A percentile compares a stretch with the other conserved stretches of the same genome.
phyloP scores from a whole-genome alignment of 2,888 invertebrate genomes.

The Xestia xanthographa region DNA sequence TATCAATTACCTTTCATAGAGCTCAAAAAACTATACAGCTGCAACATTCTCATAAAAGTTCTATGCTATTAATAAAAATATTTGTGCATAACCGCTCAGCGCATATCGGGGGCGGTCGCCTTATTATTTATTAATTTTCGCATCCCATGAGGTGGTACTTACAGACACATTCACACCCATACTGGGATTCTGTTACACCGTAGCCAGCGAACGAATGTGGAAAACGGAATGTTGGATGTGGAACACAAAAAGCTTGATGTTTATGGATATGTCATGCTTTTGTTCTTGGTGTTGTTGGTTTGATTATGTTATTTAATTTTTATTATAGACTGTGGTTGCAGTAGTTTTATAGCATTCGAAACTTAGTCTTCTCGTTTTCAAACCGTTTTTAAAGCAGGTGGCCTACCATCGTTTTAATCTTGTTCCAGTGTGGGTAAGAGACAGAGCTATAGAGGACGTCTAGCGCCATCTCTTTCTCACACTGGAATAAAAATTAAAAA shows the following conservation, averaged over 20 bases:
- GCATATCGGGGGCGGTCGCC: slow-evolving; percentile 68
- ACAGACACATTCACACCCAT: slow-evolving; percentile 84
- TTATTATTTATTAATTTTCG: slow-evolving; percentile 87
- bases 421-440: too few species aligned
- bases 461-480: too few species aligned
- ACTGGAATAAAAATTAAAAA: too few species aligned
- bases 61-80: slow-evolving; percentile 54
- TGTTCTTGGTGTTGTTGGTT: slow-evolving; percentile 10
- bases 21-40: slow-evolving; percentile 41
- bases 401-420: too few species aligned
- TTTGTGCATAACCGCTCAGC: slow-evolving; percentile 42
- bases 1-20: slow-evolving; percentile 15
- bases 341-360: neutral
- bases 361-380: neutral
- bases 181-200: slow-evolving; percentile 73
- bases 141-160: slow-evolving; percentile 78
- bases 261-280: slow-evolving; percentile 39
- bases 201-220: slow-evolving; percentile 40
- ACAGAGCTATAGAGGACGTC: too few species aligned
- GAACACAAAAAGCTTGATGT: slow-evolving; percentile 6
- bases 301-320: slow-evolving; percentile 29
- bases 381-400: neutral
- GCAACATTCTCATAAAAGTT: slow-evolving; percentile 27
- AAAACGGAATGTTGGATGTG: slow-evolving; percentile 19
- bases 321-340: neutral